Conservation (phyloP, 2,888 invertebrate species). For the Trichopria drosophilae region DNA sequence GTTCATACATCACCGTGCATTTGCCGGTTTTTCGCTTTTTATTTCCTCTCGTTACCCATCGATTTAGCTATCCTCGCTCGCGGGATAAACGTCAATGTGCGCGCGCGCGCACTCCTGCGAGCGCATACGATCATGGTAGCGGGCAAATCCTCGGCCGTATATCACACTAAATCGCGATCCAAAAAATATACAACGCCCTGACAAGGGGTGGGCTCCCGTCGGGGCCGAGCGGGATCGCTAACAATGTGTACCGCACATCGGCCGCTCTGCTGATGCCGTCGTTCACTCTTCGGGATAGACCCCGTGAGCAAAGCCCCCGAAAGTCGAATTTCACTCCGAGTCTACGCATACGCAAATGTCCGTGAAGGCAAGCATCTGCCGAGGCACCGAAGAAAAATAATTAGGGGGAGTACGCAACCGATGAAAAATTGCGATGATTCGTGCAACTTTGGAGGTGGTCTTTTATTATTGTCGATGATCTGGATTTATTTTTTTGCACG, state of each 20-base stretch:
- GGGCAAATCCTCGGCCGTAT: slow-evolving; percentile 35
- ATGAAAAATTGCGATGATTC: too few species aligned
- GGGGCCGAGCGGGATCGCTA: slow-evolving; percentile 40
- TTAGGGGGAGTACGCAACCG: too few species aligned
- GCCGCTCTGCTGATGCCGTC: slow-evolving; percentile 9
- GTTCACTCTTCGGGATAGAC: slow-evolving; percentile 10
- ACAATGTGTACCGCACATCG: slow-evolving; percentile 49
- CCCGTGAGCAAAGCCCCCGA: too few species aligned
- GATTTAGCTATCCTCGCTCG: slow-evolving; percentile 26
- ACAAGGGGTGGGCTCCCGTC: slow-evolving; percentile 47
- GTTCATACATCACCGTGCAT: too few species aligned
- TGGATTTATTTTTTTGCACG: too few species aligned
- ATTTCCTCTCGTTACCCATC: slow-evolving; percentile 28
- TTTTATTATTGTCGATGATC: too few species aligned
- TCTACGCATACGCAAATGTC: too few species aligned
- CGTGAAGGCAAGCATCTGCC: too few species aligned
- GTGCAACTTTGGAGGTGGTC: too few species aligned
- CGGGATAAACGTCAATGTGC: slow-evolving; percentile 32
- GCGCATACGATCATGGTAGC: slow-evolving; percentile 23
- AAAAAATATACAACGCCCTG: slow-evolving; percentile 57
- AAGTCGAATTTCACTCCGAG: too few species aligned
- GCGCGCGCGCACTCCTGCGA: slow-evolving; percentile 35
- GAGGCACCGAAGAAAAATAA: too few species aligned
- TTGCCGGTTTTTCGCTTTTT: slow-evolving; percentile 5
- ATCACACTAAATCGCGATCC: slow-evolving; percentile 57